Evolutionary conservation across 2,797 vertebrate genomes (phyloP), one percentile per base, ranked within the genome.

Genomic region (Peromyscus eremicus): DNA sequence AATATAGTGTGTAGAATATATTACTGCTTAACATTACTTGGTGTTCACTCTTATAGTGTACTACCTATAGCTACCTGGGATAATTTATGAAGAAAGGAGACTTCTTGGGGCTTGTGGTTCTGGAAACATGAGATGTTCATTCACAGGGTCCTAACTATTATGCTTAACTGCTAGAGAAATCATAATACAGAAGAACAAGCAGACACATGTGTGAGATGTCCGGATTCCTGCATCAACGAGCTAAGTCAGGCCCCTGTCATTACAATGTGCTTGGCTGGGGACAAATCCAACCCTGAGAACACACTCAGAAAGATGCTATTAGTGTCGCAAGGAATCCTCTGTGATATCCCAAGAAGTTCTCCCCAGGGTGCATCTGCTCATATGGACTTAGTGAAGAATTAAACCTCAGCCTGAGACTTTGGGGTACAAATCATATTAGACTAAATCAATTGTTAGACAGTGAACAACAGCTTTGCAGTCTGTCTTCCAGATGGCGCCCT

Each of bases 201-300:
- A 71, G 55, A 25, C 14, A 27, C 8, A 0, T 73, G 55, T 2
- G 3, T 71, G 32, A 83, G 16, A 11, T 29, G 0, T 34, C 13
- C 2, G 0, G 16, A 6, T 57, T 16, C 1, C 4, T 29, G 32
- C 5, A 34, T 9, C 7, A 13, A 6, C 11, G 23, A 81, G 16
- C 29, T n/a, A 19, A 17, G 52, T 21, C 32, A 23, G 32, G 6
- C 2, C n/a, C 32, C 14, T 40, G n/a, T 13, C 25, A 6, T 34
- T 40, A n/a, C 12, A 32, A 34, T 55, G 8, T 25, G 11, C 3
- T 21, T 34, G 37, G 5, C 40, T 68, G 10, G 2, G 16, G 0
- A 11, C 1, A 23, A 46, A 37, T 8, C 21, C n/a, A 71, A 1
- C 10, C 1, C 40, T 21, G 12, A 88, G 37, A 60, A 73, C 4